A percentile compares a stretch with the other conserved stretches of the same genome.
phyloP scores from a whole-genome alignment of 1,140 invertebrate species.

The Aphis craccivora region DNA sequence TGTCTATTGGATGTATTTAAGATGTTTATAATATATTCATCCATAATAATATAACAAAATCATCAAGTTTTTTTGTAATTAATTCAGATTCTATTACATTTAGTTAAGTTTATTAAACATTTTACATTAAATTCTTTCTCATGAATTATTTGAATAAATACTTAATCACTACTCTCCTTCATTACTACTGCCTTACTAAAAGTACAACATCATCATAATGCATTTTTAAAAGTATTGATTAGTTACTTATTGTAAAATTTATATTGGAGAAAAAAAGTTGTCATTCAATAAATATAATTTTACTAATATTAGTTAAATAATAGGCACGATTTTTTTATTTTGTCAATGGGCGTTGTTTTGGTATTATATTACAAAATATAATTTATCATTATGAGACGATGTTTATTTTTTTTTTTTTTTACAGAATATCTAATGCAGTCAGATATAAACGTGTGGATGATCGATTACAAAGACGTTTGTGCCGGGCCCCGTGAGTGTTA shows the following conservation, averaged over 20 bases:
- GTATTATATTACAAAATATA: background rate
- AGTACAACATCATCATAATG: background rate
- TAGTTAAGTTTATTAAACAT: no score
- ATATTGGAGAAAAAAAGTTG: background rate
- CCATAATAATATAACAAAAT: background rate
- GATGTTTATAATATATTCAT: no score
- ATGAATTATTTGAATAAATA: background rate
- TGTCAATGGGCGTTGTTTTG: background rate
- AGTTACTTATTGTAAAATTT: background rate
- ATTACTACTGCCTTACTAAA: background rate
- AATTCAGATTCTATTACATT: background rate
- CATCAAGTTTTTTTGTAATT: background rate
- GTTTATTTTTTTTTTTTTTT: slow-evolving; percentile 41
- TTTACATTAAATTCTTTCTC: background rate
- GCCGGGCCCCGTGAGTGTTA: slow-evolving; percentile 69
- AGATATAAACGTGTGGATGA: slow-evolving; percentile 70
- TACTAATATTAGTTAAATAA: background rate
- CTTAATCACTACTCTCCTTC: background rate
- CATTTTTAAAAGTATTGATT: background rate
- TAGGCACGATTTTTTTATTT: background rate
- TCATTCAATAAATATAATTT: background rate
- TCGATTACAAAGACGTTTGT: slow-evolving; percentile 73
- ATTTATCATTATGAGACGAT: background rate
- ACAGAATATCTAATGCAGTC: slow-evolving; percentile 71
- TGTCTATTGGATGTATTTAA: no score